Conservation (phyloP, 2,888 invertebrate genomes). For the Hoplodrina blanda region DNA sequence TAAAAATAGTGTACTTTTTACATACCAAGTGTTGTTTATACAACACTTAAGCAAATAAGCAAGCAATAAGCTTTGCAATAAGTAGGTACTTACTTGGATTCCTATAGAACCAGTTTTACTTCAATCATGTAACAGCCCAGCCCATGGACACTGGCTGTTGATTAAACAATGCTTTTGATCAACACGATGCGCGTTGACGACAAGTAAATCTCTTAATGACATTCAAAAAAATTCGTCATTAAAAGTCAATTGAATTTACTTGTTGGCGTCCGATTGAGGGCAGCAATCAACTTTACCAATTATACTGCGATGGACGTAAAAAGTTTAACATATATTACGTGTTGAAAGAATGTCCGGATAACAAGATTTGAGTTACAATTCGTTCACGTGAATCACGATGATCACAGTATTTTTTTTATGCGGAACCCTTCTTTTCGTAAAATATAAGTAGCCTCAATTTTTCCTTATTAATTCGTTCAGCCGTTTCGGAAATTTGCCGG, state of each 20-base stretch:
- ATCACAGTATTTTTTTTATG: no score
- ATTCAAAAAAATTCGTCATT: conserved; percentile 83
- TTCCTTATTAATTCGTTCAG: no score
- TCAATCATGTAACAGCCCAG: no score
- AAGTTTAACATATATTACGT: conserved; percentile 26
- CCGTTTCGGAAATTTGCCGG: no score
- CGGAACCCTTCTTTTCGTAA: no score
- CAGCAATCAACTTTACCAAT: conserved; percentile 72
- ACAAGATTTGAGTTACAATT: not conserved
- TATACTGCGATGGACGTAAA: conserved; percentile 47
- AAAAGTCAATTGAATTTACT: conserved; percentile 83
- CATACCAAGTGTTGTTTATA: no score
- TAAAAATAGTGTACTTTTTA: no score
- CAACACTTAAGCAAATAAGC: no score
- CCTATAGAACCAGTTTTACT: no score
- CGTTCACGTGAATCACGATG: no score
- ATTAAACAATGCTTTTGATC: conserved; percentile 82
- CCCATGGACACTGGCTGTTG: conserved; percentile 56
- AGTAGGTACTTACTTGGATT: not conserved
- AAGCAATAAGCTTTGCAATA: not conserved
- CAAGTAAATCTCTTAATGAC: conserved; percentile 70
- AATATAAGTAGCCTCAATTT: no score
- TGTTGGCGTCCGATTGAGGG: conserved; percentile 73
- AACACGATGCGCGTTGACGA: conserved; percentile 67
- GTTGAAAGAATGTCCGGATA: conserved; percentile 26